phyloP scores from a whole-genome alignment of 2,113 vertebrate species.

The Synchiropus splendidus region DNA sequence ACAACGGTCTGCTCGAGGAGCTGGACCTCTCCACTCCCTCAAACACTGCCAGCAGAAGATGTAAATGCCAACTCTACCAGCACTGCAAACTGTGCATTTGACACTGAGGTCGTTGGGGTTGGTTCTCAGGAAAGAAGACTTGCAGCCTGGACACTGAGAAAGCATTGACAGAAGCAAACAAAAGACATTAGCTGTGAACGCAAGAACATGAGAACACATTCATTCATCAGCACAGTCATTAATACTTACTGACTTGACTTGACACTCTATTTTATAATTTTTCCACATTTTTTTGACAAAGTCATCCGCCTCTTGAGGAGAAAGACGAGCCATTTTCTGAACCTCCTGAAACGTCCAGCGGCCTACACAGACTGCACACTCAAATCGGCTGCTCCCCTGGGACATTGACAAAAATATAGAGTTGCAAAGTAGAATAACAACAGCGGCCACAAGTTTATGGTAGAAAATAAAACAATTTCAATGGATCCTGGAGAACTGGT shows the following conservation, averaged over 20 bases:
- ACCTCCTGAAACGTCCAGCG: slow-evolving; percentile 29
- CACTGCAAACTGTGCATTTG: slow-evolving; percentile 11
- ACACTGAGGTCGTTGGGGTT: neutral
- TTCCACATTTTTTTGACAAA: slow-evolving; percentile 15
- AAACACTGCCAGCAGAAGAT: slow-evolving; percentile 58
- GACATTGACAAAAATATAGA: no score
- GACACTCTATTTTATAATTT: neutral
- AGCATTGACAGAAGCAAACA: neutral
- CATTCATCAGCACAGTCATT: neutral
- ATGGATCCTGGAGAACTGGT: no score
- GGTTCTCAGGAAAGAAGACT: neutral
- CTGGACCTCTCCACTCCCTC: slow-evolving; percentile 40
- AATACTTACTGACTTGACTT: slow-evolving; percentile 12
- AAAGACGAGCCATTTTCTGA: slow-evolving; percentile 34
- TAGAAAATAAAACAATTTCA: no score
- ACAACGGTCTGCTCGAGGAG: slow-evolving; percentile 25
- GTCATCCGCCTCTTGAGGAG: slow-evolving; percentile 2
- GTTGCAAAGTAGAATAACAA: no score
- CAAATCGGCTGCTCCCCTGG: slow-evolving; percentile 17
- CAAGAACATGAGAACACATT: neutral
- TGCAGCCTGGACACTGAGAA: slow-evolving; percentile 24
- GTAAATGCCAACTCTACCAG: slow-evolving; percentile 4
- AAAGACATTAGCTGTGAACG: no score
- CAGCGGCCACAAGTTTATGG: no score
- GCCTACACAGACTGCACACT: slow-evolving; percentile 11